These are phyloP conservation scores for Mus minutoides DNA, from an alignment of 2,797 vertebrate species.

Conservation along the genomic window DNA sequence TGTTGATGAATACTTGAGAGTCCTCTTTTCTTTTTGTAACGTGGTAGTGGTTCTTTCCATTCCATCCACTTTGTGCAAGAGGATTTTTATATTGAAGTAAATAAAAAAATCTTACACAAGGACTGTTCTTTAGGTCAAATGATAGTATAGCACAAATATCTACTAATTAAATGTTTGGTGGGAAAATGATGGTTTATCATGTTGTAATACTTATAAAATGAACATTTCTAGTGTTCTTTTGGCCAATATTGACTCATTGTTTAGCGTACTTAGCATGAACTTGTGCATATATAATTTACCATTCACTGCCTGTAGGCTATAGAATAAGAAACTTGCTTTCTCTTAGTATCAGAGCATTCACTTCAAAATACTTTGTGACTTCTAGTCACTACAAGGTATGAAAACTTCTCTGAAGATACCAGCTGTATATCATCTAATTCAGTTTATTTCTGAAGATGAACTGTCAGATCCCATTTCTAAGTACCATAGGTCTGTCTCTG, in stretches of 20 bases:
- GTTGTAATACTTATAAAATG: neutral
- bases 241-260: neutral
- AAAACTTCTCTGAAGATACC: neutral
- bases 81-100: slow-evolving; percentile 36
- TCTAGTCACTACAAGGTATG: neutral
- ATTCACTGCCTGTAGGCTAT: neutral
- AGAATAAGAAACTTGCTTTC: neutral
- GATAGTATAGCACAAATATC: neutral
- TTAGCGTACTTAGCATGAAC: neutral
- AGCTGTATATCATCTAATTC: neutral
- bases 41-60: neutral
- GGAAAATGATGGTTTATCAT: slow-evolving; percentile 16
- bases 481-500: neutral
- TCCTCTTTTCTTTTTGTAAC: neutral
- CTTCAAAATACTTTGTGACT: neutral
- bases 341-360: neutral
- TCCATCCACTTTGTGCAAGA: neutral
- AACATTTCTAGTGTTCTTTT: neutral
- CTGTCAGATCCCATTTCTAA: neutral
- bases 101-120: neutral
- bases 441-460: neutral
- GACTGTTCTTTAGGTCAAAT: neutral
- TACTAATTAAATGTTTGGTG: neutral
- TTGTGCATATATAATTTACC: neutral
- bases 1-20: neutral